Evolutionary conservation across 2,888 invertebrate genomes (phyloP), one percentile per base, ranked within the genome.

Genomic region (Herminia tarsipennalis): DNA sequence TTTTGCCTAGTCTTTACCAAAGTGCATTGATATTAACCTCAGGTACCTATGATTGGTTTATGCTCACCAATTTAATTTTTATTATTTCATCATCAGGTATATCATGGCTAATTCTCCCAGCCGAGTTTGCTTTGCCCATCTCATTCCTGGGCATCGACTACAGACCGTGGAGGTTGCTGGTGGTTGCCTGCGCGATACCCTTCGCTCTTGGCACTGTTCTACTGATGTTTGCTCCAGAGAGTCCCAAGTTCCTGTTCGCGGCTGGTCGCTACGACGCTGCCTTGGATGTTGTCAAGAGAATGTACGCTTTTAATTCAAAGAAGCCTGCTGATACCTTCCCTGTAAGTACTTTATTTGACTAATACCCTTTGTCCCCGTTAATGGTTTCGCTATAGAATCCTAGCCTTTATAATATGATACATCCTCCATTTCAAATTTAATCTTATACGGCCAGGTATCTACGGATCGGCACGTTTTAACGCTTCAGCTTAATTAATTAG

Each of bases 131-230:
- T 0, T 59, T 88, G 2, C 81, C 88, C 0, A 83, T 92, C n/a
- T 54, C 73, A 0, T 74, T 92, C 38, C 74, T 94, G 25, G 91
- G 84, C 35, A 85, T 95, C 47, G 74, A 78, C 0, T 94, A 94
- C 70, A 92, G 94, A 21, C 95, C 96, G 0, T 97, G 97, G 97
- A 91, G 97, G 3, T 73, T 96, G 3, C 93, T 96, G 45, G 81
- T 97, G 1, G 90, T 95, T 0, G 78, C 94, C 0, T 93, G 95
- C 46, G 93, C 94, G 0, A 22, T 95, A 1, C 94, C 96, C 0
- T 94, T 94, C 63, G 68, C 95, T 0, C 34, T 95, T 0, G 93
- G 94, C 0, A 92, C 94, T 0, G 24, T 94, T 0, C 88, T 94
- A 8, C 81, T 95, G 8, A 72, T 91, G 4, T 86, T 89, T 29